Percentiles rank a stretch among this genome's conserved stretches.
These are phyloP conservation scores for Lutra lutra DNA, from an alignment of 2,797 vertebrate genomes.

Conservation along the genomic window DNA sequence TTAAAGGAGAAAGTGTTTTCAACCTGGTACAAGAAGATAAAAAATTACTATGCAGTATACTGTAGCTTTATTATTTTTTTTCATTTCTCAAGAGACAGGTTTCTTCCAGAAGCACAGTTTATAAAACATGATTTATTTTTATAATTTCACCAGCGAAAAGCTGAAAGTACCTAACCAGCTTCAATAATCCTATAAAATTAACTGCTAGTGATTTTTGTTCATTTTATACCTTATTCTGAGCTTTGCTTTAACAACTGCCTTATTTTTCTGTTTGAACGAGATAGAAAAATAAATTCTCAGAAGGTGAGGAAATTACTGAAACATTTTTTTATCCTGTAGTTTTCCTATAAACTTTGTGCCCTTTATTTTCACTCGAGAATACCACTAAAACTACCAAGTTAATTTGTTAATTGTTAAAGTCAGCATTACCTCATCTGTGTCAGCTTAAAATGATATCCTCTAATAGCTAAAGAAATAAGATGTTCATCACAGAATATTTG, in stretches of 20 bases:
- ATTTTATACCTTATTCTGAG: neutral
- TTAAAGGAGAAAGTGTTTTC: conserved; percentile 58
- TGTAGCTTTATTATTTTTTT: conserved; percentile 42
- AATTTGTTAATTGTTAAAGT: conserved; percentile 38
- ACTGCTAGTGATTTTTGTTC: conserved; percentile 40
- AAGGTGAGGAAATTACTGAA: conserved; percentile 37
- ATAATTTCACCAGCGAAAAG: conserved; percentile 60
- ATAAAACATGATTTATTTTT: conserved; percentile 71
- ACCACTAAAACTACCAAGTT: neutral
- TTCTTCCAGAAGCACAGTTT: conserved; percentile 52
- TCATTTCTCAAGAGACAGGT: conserved; percentile 48
- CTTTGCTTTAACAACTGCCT: conserved; percentile 34
- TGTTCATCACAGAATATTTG: neutral
- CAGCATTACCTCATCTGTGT: neutral
- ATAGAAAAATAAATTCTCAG: conserved; percentile 11
- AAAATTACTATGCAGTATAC: conserved; percentile 32
- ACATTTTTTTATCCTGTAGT: neutral
- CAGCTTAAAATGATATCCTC: conserved; percentile 24
- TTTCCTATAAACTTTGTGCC: neutral
- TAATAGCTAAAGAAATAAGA: neutral
- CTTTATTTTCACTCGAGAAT: neutral
- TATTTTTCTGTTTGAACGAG: conserved; percentile 35
- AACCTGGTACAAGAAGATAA: conserved; percentile 51
- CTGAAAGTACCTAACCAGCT: conserved; percentile 15
- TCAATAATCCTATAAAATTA: conserved; percentile 46